These are phyloP conservation scores for Gnathonemus echidnorhynchus DNA, from an alignment of 2,113 vertebrate species.

Conservation along the genomic window DNA sequence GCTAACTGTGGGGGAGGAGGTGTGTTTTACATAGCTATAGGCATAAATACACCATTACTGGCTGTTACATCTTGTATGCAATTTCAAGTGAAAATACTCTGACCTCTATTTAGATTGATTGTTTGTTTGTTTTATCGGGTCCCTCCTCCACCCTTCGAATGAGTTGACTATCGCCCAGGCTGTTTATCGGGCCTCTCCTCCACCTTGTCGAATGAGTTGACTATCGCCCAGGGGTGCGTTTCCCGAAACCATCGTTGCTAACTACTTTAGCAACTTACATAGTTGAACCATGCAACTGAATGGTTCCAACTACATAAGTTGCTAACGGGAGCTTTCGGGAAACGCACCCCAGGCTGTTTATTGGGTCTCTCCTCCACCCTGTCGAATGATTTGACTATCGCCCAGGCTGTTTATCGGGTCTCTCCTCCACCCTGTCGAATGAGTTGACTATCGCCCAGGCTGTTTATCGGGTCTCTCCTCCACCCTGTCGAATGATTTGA, in stretches of 20 bases:
- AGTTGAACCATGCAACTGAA: too few relatives aligned
- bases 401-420: too few relatives aligned
- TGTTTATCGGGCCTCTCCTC: background rate
- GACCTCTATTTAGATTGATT: background rate
- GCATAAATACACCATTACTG: background rate
- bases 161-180: background rate
- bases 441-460: background rate
- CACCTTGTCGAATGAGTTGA: background rate
- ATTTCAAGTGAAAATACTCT: background rate
- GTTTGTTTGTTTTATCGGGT: background rate
- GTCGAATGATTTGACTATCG: too few relatives aligned
- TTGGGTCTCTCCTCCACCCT: too few relatives aligned
- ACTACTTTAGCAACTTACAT: too few relatives aligned
- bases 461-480: background rate
- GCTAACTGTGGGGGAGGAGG: background rate
- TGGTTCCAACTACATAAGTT: too few relatives aligned
- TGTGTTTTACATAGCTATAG: background rate
- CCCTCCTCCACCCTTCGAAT: background rate
- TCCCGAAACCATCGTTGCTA: too few relatives aligned
- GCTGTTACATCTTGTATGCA: background rate
- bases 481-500: background rate
- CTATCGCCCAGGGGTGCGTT: background rate
- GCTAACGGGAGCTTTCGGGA: too few relatives aligned
- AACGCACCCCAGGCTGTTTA: too few relatives aligned
- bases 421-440: background rate